Evolutionary conservation across 2,888 invertebrate species (phyloP).

Genomic region (Marasmarcha lunaedactyla): DNA sequence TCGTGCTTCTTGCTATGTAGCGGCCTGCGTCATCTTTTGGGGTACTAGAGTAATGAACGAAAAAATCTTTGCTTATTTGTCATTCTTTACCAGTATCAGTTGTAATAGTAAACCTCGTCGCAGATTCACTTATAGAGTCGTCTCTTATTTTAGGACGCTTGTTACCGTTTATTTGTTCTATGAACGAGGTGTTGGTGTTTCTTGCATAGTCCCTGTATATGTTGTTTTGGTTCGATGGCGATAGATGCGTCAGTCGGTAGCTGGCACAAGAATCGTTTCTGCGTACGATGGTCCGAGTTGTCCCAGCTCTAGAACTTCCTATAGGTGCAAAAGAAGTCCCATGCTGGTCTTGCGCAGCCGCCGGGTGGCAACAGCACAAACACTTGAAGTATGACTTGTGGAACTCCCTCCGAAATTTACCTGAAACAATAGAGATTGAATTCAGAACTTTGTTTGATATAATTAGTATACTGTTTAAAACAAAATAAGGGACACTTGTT

Average conservation of each 20-base stretch:
- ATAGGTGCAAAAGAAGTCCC: conserved; percentile 56
- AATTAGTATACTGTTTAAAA: conserved; percentile 1
- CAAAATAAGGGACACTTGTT: too few relatives aligned
- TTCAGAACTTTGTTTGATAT: not conserved
- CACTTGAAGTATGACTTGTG: conserved; percentile 77
- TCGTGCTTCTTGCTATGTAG: conserved; percentile 48
- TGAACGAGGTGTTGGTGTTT: conserved; percentile 60
- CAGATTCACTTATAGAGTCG: conserved; percentile 54
- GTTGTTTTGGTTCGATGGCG: conserved; percentile 56
- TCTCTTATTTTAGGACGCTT: conserved; percentile 42
- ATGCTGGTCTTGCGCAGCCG: conserved; percentile 38
- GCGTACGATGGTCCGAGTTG: conserved; percentile 50
- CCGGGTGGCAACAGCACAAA: conserved; percentile 49
- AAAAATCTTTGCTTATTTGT: conserved; percentile 39
- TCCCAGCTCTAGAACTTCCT: conserved; percentile 53
- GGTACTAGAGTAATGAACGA: conserved; percentile 25
- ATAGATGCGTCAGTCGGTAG: conserved; percentile 54
- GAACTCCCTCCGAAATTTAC: conserved; percentile 80
- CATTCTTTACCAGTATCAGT: conserved; percentile 54
- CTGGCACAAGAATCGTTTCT: conserved; percentile 61
- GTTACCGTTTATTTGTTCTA: conserved; percentile 55
- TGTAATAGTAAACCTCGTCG: conserved; percentile 47
- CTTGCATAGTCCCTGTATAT: conserved; percentile 47
- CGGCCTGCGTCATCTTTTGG: conserved; percentile 36
- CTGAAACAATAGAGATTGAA: conserved; percentile 59